These are phyloP conservation scores for Psilopsiagon aymara DNA, from an alignment of 2,113 vertebrate species.

Conservation along the genomic window DNA sequence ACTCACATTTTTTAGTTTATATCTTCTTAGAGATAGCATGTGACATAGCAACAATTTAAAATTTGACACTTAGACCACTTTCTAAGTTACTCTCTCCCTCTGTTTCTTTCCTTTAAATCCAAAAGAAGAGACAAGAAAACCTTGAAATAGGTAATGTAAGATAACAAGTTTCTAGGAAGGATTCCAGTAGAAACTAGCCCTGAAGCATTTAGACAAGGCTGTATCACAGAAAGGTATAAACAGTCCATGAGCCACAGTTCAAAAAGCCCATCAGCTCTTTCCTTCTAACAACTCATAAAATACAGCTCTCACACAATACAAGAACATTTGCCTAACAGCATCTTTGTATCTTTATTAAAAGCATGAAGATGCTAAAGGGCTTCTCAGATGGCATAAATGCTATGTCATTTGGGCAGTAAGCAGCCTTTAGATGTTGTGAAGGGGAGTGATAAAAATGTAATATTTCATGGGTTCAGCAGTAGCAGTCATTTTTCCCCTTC, in stretches of 20 bases:
- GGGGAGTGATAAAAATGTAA: background rate
- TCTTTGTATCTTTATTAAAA: background rate
- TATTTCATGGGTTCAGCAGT: too few relatives aligned
- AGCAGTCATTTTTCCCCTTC: too few relatives aligned
- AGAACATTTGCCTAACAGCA: background rate
- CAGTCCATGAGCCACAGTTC: background rate
- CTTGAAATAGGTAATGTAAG: slow-evolving; percentile 7
- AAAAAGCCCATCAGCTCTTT: background rate
- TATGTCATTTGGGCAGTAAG: background rate
- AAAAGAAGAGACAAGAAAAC: background rate
- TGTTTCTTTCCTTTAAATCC: background rate
- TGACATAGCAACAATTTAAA: slow-evolving; percentile 30
- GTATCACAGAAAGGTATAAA: background rate
- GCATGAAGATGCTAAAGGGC: background rate
- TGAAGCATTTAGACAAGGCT: background rate
- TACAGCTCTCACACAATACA: background rate
- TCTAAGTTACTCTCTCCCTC: background rate
- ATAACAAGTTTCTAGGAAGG: background rate
- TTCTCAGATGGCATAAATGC: background rate
- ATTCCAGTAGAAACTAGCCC: background rate
- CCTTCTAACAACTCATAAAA: background rate
- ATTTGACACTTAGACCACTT: slow-evolving; percentile 11
- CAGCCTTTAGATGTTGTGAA: background rate
- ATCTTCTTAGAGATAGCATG: background rate
- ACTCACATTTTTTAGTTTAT: background rate